Conservation (phyloP, 2,797 vertebrate species). For the Salarias fasciatus region DNA sequence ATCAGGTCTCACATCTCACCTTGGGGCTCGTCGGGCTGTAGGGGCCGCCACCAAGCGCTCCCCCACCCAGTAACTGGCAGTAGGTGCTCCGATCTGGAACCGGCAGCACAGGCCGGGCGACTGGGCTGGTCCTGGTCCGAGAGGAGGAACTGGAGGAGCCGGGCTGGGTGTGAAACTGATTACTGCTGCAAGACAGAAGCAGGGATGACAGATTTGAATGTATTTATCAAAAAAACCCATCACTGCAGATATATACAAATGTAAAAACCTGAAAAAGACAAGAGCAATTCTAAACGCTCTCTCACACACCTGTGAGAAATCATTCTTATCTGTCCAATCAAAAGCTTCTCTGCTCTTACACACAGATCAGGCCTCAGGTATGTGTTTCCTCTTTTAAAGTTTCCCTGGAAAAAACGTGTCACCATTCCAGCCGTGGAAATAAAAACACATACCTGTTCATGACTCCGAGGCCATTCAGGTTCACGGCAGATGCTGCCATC, state of each 20-base stretch:
- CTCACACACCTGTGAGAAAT: too few species aligned
- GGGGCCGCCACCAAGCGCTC: conserved; percentile 64
- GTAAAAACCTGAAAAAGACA: too few species aligned
- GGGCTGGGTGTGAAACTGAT: conserved; percentile 72
- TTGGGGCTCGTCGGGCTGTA: conserved; percentile 82
- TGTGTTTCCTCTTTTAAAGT: conserved; percentile 6
- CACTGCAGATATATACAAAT: too few species aligned
- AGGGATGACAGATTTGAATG: not conserved
- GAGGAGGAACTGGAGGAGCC: conserved; percentile 73
- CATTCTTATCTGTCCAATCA: conserved; percentile 17
- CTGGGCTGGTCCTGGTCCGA: conserved; percentile 57
- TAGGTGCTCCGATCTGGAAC: conserved; percentile 76
- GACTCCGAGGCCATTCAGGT: conserved; percentile 68
- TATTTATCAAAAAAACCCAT: too few species aligned
- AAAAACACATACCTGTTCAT: conserved; percentile 71
- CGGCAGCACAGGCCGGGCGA: conserved; percentile 77
- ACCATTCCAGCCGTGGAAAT: not conserved
- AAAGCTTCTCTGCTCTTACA: conserved; percentile 13
- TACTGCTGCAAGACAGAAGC: conserved; percentile 58
- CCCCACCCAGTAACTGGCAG: conserved; percentile 72
- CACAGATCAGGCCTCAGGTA: conserved; percentile 20
- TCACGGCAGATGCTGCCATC: conserved; percentile 79
- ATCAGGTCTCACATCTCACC: conserved; percentile 45
- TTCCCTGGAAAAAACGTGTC: not conserved
- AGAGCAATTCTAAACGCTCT: too few species aligned